Percentiles rank a stretch among this genome's conserved stretches.
Conservation (phyloP, 2,888 invertebrate genomes). For the Polylopha cassiicola region DNA sequence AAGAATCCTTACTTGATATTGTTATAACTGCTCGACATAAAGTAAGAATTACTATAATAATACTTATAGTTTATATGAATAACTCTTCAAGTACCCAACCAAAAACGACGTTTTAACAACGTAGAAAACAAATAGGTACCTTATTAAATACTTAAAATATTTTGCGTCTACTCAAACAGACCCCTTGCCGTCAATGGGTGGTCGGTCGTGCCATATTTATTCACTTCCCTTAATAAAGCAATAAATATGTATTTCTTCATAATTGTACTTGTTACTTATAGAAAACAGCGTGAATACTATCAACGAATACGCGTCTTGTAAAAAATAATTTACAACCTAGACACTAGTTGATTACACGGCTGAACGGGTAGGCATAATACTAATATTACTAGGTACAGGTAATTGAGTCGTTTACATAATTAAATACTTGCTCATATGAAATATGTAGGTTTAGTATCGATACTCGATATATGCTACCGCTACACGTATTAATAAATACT, state of each 20-base stretch:
- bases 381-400: slow-evolving; percentile 19
- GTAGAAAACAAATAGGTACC: too few species aligned
- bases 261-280: slow-evolving; percentile 9
- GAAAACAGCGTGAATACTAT: slow-evolving; percentile 1
- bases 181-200: slow-evolving; percentile 15
- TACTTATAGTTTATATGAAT: too few species aligned
- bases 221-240: slow-evolving; percentile 9
- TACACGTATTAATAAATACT: slow-evolving; percentile 10
- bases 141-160: background rate
- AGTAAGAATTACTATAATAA: too few species aligned
- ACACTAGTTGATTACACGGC: slow-evolving; percentile 19
- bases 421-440: slow-evolving; percentile 21
- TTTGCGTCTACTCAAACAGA: slow-evolving; percentile 3
- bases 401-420: slow-evolving; percentile 23
- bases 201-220: slow-evolving; percentile 5
- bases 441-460: slow-evolving; percentile 19
- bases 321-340: slow-evolving; percentile 20
- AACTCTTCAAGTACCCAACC: too few species aligned
- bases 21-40: too few species aligned
- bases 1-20: too few species aligned
- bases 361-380: slow-evolving; percentile 20
- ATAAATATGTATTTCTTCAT: slow-evolving; percentile 13
- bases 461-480: slow-evolving; percentile 5
- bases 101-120: too few species aligned
- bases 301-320: slow-evolving; percentile 7